phyloP scores from a whole-genome alignment of 2,113 vertebrate genomes.

The Terrapene triunguis region DNA sequence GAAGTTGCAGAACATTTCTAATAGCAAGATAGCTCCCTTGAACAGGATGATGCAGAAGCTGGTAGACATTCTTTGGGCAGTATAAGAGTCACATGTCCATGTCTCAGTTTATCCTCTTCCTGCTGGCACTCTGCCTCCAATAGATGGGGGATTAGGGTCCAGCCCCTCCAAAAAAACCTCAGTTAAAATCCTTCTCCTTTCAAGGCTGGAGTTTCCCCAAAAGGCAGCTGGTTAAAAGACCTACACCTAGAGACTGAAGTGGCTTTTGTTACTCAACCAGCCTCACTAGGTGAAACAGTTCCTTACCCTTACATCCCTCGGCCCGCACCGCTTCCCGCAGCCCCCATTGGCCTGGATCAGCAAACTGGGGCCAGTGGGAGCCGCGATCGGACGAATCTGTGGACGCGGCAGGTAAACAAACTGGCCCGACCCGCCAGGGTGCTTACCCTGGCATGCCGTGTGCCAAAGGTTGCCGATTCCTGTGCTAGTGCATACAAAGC shows the following conservation, averaged over 20 bases:
- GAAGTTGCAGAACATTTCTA: background rate
- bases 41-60: background rate
- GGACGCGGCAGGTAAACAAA: too few relatives aligned
- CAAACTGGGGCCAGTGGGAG: too few relatives aligned
- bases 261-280: background rate
- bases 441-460: too few relatives aligned
- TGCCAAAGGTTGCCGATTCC: too few relatives aligned
- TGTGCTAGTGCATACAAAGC: background rate
- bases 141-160: background rate
- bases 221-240: background rate
- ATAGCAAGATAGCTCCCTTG: background rate
- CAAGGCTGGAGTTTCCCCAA: background rate
- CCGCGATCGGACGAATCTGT: too few relatives aligned
- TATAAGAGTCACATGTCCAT: background rate
- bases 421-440: too few relatives aligned
- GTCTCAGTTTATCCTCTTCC: background rate
- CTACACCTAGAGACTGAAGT: background rate
- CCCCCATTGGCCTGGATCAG: too few relatives aligned
- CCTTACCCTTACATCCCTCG: too few relatives aligned
- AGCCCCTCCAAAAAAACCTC: background rate
- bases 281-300: background rate
- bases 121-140: background rate
- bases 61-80: background rate
- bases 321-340: too few relatives aligned
- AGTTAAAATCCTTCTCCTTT: background rate